Evolutionary conservation across 1,140 invertebrate species (phyloP).

Genomic region (Hypothenemus hampei): DNA sequence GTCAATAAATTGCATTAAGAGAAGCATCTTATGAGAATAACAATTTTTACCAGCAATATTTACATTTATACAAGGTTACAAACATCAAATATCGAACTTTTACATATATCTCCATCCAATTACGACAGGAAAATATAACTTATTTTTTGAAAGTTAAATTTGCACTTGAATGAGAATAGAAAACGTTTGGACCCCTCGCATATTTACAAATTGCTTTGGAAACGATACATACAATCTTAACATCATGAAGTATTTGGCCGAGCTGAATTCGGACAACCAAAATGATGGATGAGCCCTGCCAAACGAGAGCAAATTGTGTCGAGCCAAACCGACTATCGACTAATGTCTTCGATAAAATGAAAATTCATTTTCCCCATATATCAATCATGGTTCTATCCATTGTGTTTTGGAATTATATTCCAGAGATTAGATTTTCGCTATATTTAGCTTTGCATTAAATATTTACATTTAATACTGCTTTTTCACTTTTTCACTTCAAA

Average conservation of each 20-base stretch:
- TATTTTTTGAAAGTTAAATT: too few relatives aligned
- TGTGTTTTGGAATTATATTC: conserved; percentile 22
- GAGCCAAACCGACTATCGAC: conserved; percentile 23
- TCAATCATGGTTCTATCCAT: conserved; percentile 20
- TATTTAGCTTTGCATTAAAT: too few relatives aligned
- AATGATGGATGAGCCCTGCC: conserved; percentile 23
- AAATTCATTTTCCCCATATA: conserved; percentile 26
- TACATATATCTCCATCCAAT: too few relatives aligned
- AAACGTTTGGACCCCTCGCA: neutral
- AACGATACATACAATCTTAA: conserved; percentile 6
- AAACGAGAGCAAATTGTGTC: conserved; percentile 24
- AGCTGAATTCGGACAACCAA: conserved; percentile 22
- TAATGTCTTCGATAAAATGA: conserved; percentile 26
- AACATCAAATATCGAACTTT: too few relatives aligned
- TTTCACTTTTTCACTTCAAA: too few relatives aligned
- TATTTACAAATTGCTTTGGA: conserved; percentile 5
- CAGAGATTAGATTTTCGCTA: conserved; percentile 17
- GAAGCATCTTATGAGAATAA: too few relatives aligned
- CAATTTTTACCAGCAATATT: too few relatives aligned
- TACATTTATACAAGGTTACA: too few relatives aligned
- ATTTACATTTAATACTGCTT: too few relatives aligned
- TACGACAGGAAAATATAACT: too few relatives aligned
- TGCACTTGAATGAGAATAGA: neutral
- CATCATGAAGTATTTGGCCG: conserved; percentile 22
- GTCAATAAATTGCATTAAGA: too few relatives aligned